These are phyloP conservation scores for Lysandra bellargus DNA, from an alignment of 2,888 invertebrate genomes.

Conservation along the genomic window DNA sequence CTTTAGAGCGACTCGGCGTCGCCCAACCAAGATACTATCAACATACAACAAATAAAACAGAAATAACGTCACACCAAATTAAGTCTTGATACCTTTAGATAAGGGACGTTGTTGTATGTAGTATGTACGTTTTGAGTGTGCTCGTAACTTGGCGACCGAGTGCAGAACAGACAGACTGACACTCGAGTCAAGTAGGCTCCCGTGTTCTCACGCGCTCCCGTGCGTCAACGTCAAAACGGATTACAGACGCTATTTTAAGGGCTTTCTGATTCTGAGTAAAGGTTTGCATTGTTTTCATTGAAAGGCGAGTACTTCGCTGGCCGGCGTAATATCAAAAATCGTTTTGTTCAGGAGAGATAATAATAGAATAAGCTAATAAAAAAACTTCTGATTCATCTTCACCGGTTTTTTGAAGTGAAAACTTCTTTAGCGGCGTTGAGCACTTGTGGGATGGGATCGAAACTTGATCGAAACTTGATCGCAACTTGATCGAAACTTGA, in stretches of 20 bases:
- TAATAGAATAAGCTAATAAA: no score
- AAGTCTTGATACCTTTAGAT: background rate
- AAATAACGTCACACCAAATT: conserved; percentile 23
- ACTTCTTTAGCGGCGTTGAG: no score
- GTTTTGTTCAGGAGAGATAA: no score
- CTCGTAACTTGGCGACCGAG: conserved; percentile 33
- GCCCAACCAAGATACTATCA: conserved; percentile 46
- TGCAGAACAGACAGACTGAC: conserved; percentile 44
- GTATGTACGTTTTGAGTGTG: conserved; percentile 13
- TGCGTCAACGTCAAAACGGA: conserved; percentile 39
- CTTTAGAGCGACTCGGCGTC: conserved; percentile 48
- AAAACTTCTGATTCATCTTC: no score
- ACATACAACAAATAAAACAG: conserved; percentile 33
- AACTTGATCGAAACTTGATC: no score
- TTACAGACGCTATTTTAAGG: conserved; percentile 29
- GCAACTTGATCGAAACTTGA: no score
- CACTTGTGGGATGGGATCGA: no score
- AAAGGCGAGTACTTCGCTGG: no score
- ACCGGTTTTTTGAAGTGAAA: no score
- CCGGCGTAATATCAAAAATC: no score
- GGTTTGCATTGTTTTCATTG: conserved; percentile 18
- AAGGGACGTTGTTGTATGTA: conserved; percentile 17
- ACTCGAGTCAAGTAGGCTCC: conserved; percentile 49
- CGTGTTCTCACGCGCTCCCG: conserved; percentile 45
- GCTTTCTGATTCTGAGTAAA: background rate